Evolutionary conservation across 2,113 vertebrate species (phyloP).

Genomic region (Mastomys natalensis): DNA sequence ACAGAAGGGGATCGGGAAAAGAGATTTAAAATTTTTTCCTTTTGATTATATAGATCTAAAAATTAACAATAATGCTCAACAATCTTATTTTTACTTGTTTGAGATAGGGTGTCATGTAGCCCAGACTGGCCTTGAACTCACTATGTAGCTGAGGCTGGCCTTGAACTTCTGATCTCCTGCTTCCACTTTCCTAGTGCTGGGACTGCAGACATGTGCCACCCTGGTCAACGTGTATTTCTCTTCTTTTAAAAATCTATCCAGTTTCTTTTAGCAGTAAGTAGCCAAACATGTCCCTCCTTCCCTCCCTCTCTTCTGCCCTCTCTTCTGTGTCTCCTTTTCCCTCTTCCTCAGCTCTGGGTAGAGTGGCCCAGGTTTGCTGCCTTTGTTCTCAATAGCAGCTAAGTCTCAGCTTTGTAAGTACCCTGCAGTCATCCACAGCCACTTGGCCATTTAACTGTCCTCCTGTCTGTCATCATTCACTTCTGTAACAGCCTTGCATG

Average conservation of each 20-base stretch:
- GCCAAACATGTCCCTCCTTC: neutral
- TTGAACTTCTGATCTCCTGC: neutral
- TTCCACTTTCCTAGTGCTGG: neutral
- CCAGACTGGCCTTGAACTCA: neutral
- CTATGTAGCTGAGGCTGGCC: neutral
- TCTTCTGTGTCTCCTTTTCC: neutral
- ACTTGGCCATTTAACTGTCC: neutral
- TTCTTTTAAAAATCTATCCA: constrained; percentile 19
- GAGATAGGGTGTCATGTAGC: neutral
- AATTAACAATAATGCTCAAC: neutral
- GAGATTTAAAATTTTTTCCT: neutral
- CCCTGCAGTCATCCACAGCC: neutral
- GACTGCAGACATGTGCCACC: neutral
- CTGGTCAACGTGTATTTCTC: neutral
- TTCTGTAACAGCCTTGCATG: neutral
- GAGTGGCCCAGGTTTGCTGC: neutral
- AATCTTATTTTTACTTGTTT: neutral
- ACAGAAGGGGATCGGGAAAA: neutral
- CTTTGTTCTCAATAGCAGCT: neutral
- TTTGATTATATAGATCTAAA: constrained; percentile 16
- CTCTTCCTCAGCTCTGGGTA: neutral
- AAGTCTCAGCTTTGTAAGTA: neutral
- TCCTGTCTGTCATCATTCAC: neutral
- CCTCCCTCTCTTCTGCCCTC: neutral
- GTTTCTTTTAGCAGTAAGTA: constrained; percentile 11